Evolutionary conservation across 1,140 invertebrate genomes (phyloP).

Genomic region (Calephelis nemesis): DNA sequence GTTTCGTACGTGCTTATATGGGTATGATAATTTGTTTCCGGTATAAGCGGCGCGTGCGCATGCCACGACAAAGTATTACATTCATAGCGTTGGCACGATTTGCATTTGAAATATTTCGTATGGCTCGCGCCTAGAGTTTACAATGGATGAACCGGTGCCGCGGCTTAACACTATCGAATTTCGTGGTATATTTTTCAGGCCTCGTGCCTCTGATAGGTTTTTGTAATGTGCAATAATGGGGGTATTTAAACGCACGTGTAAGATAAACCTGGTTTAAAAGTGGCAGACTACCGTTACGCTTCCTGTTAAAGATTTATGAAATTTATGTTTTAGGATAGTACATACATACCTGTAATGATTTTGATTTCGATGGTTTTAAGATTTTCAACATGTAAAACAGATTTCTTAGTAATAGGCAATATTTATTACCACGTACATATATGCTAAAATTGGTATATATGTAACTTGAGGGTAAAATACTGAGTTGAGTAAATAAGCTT

Average conservation of each 20-base stretch:
- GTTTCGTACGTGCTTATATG: conserved; percentile 71
- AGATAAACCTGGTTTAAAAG: too few relatives aligned
- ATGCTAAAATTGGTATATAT: too few relatives aligned
- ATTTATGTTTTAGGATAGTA: too few relatives aligned
- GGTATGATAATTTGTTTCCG: conserved; percentile 78
- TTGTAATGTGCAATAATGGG: conserved; percentile 56
- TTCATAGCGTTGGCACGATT: conserved; percentile 76
- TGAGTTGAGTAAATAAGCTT: too few relatives aligned
- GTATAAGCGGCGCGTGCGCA: conserved; percentile 66
- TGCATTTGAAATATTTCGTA: conserved; percentile 77
- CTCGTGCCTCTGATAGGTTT: conserved; percentile 55
- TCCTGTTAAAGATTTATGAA: too few relatives aligned
- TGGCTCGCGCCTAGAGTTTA: conserved; percentile 60
- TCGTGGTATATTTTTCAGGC: conserved; percentile 74
- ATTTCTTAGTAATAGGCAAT: too few relatives aligned
- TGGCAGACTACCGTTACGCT: too few relatives aligned
- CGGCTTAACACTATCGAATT: conserved; percentile 66
- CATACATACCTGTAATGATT: too few relatives aligned
- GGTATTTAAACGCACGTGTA: conserved; percentile 60
- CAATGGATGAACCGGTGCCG: conserved; percentile 57
- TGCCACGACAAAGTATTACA: conserved; percentile 72
- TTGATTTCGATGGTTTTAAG: too few relatives aligned
- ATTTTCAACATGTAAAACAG: too few relatives aligned
- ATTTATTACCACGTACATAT: too few relatives aligned
- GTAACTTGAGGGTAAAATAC: too few relatives aligned